phyloP scores from a whole-genome alignment of 2,888 invertebrate species.

The Axea sp. region DNA sequence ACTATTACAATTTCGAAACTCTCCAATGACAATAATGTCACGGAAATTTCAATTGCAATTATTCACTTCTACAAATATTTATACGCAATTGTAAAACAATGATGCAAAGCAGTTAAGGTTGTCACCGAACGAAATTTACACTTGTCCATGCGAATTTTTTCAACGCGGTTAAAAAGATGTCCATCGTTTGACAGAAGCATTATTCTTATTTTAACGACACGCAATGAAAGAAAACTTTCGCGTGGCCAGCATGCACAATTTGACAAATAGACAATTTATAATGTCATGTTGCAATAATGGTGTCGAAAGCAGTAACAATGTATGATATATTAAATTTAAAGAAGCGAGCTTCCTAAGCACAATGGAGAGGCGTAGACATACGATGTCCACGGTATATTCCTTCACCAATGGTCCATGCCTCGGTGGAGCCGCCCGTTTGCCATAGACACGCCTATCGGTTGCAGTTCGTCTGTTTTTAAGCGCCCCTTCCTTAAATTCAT shows the following conservation, averaged over 20 bases:
- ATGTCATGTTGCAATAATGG: slow-evolving; percentile 28
- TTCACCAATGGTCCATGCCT: slow-evolving; percentile 77
- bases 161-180: no score
- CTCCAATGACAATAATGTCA: no score
- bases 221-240: slow-evolving; percentile 12
- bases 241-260: slow-evolving; percentile 27
- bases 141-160: no score
- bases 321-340: slow-evolving; percentile 42
- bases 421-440: slow-evolving; percentile 74
- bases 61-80: no score
- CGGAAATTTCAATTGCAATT: no score
- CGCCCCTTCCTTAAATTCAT: slow-evolving; percentile 61
- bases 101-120: no score
- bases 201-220: slow-evolving; percentile 11
- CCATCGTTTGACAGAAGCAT: neutral
- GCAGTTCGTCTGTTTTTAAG: slow-evolving; percentile 58
- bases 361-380: slow-evolving; percentile 72
- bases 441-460: slow-evolving; percentile 67
- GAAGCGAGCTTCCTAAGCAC: slow-evolving; percentile 35
- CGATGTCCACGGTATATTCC: slow-evolving; percentile 72
- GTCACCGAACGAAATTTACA: no score
- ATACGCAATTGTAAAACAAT: no score
- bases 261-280: slow-evolving; percentile 38
- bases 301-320: slow-evolving; percentile 49
- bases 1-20: no score